Conservation (phyloP, 2,888 invertebrate genomes). For the Capitulum mitella region DNA sequence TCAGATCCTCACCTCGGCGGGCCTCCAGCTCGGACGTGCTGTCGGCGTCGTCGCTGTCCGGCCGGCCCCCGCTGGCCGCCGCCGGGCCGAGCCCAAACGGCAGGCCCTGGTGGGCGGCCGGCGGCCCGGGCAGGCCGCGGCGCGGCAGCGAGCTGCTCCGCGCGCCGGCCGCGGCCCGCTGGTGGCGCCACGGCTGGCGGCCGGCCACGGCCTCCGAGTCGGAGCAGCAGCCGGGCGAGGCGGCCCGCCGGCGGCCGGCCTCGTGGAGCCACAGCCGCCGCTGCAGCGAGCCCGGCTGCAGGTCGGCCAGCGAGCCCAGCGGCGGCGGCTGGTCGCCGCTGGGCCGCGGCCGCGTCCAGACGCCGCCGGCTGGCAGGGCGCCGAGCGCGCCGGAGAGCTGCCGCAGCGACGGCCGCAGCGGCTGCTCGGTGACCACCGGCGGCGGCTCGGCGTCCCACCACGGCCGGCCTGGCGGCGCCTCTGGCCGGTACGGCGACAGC, state of each 20-base stretch:
- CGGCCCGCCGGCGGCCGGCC: conserved; percentile 55
- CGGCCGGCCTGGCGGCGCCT: conserved; percentile 37
- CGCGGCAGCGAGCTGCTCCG: conserved; percentile 45
- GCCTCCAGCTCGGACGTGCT: conserved; percentile 70
- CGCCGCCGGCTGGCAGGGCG: conserved; percentile 54
- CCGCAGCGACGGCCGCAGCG: conserved; percentile 75
- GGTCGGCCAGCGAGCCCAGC: conserved; percentile 60
- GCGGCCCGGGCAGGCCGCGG: conserved; percentile 35
- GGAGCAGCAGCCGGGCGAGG: conserved; percentile 81
- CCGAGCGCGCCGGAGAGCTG: conserved; percentile 72
- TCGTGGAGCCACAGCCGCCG: conserved; percentile 37
- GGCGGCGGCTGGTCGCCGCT: too few species aligned
- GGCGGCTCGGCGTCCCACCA: conserved; percentile 51
- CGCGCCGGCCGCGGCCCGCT: conserved; percentile 40
- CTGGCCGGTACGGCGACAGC: conserved; percentile 31
- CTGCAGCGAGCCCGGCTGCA: conserved; percentile 51
- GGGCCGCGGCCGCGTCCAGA: too few species aligned
- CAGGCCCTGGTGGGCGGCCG: conserved; percentile 30
- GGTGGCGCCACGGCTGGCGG: conserved; percentile 49
- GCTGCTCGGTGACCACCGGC: conserved; percentile 83
- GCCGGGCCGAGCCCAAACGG: conserved; percentile 43
- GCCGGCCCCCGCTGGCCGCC: conserved; percentile 58
- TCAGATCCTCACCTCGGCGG: conserved; percentile 15
- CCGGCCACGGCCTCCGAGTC: conserved; percentile 69
- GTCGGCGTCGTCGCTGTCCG: conserved; percentile 69